phyloP scores from a whole-genome alignment of 2,888 invertebrate genomes.

The Muschampia plurimacula region DNA sequence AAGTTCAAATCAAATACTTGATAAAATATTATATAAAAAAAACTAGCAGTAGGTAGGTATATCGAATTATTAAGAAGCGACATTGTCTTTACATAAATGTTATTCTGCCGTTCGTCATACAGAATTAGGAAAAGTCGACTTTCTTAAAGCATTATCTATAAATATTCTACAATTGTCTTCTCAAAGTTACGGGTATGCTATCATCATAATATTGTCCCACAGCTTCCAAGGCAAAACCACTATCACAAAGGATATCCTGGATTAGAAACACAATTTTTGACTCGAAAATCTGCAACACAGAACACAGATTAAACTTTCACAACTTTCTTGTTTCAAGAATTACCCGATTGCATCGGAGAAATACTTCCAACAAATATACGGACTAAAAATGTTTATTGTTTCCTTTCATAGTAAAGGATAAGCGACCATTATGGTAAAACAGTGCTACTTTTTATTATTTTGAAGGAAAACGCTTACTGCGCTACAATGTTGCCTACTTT shows the following conservation, averaged over 20 bases:
- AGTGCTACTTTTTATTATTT: constrained; percentile 7
- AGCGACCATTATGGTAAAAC: neutral
- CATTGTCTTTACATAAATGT: too few species aligned
- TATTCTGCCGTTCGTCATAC: too few species aligned
- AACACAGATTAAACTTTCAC: constrained; percentile 19
- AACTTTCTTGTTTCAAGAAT: constrained; percentile 14
- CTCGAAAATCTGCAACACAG: constrained; percentile 3
- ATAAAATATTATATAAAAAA: too few species aligned
- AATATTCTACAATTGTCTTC: too few species aligned
- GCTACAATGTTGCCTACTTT: constrained; percentile 9
- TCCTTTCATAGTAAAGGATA: constrained; percentile 9
- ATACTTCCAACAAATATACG: neutral
- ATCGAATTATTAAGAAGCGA: too few species aligned
- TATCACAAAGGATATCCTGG: neutral
- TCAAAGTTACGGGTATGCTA: neutral
- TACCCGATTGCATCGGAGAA: constrained; percentile 1
- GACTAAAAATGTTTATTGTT: constrained; percentile 1
- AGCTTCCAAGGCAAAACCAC: neutral
- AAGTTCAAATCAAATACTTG: too few species aligned
- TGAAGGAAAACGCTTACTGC: constrained; percentile 7
- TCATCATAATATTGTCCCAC: too few species aligned
- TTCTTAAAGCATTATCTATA: too few species aligned
- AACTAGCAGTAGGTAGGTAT: too few species aligned
- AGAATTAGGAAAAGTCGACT: too few species aligned
- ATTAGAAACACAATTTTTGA: neutral